Conservation (phyloP, 2,888 invertebrate genomes). For the Malthinus flaveolus region DNA sequence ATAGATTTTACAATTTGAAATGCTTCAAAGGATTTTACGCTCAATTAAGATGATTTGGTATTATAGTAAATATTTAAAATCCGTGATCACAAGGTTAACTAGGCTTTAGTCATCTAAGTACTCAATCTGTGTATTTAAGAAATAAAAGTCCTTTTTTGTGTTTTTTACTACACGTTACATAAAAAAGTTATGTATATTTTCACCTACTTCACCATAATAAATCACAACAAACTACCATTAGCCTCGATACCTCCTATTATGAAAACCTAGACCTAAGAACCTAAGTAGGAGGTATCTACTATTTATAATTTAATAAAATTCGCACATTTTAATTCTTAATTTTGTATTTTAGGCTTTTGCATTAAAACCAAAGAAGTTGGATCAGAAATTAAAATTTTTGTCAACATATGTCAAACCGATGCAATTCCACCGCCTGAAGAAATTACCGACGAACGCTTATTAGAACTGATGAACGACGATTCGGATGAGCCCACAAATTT, state of each 20-base stretch:
- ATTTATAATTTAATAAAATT: neutral
- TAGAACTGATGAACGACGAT: constrained; percentile 61
- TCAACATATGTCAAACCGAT: constrained; percentile 82
- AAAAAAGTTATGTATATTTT: too few relatives aligned
- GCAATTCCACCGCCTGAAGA: constrained; percentile 78
- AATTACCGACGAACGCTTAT: constrained; percentile 70
- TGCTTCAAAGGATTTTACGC: neutral
- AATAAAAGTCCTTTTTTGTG: too few relatives aligned
- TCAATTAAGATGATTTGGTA: neutral
- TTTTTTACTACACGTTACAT: too few relatives aligned
- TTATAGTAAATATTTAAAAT: too few relatives aligned
- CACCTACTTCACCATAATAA: too few relatives aligned
- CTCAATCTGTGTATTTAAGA: too few relatives aligned
- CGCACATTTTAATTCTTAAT: neutral
- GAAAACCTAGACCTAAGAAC: too few relatives aligned
- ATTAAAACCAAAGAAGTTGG: constrained; percentile 72
- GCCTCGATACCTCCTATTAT: too few relatives aligned
- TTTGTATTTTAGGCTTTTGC: constrained; percentile 67
- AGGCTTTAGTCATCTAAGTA: too few relatives aligned
- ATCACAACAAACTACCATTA: too few relatives aligned
- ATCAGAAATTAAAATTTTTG: constrained; percentile 73
- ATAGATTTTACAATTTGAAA: neutral
- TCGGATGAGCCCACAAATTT: constrained; percentile 66
- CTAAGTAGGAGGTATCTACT: too few relatives aligned
- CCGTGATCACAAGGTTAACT: too few relatives aligned